These are phyloP conservation scores for Jordanella pulchra DNA, from an alignment of 2,797 vertebrate genomes.

Conservation along the genomic window DNA sequence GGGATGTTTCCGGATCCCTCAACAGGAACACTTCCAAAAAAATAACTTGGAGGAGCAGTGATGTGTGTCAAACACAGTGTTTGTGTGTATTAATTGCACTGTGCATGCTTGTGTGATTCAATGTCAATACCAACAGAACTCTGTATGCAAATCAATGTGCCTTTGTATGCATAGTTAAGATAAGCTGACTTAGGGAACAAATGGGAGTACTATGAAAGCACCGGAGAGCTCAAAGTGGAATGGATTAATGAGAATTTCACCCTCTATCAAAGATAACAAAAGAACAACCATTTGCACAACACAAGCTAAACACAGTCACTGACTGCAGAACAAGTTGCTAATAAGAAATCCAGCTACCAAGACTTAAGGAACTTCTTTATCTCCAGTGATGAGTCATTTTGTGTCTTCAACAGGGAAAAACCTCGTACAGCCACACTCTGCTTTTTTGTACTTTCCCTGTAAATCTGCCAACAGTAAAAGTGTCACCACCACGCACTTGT, in stretches of 20 bases:
- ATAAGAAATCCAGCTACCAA: slow-evolving; percentile 56
- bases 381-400: slow-evolving; percentile 69
- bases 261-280: slow-evolving; percentile 65
- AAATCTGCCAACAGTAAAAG: slow-evolving; percentile 66
- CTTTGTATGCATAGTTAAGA: slow-evolving; percentile 58
- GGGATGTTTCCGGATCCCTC: slow-evolving; percentile 74
- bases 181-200: slow-evolving; percentile 66
- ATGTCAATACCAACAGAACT: slow-evolving; percentile 18
- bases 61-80: slow-evolving; percentile 52
- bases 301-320: slow-evolving; percentile 15
- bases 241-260: slow-evolving; percentile 68
- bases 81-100: slow-evolving; percentile 21
- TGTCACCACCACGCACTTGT: slow-evolving; percentile 54
- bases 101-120: slow-evolving; percentile 23
- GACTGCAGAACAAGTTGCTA: slow-evolving; percentile 49
- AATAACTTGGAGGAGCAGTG: slow-evolving; percentile 65
- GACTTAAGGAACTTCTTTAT: slow-evolving; percentile 54
- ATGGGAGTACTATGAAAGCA: slow-evolving; percentile 64
- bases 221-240: slow-evolving; percentile 69
- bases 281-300: slow-evolving; percentile 33
- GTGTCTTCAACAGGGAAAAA: slow-evolving; percentile 43
- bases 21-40: slow-evolving; percentile 72
- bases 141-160: slow-evolving; percentile 54
- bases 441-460: slow-evolving; percentile 44
- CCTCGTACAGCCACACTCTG: slow-evolving; percentile 24